Base-by-base conservation (phyloP, 2,113 vertebrate genomes). In the Dryoscopus gambensis region DNA sequence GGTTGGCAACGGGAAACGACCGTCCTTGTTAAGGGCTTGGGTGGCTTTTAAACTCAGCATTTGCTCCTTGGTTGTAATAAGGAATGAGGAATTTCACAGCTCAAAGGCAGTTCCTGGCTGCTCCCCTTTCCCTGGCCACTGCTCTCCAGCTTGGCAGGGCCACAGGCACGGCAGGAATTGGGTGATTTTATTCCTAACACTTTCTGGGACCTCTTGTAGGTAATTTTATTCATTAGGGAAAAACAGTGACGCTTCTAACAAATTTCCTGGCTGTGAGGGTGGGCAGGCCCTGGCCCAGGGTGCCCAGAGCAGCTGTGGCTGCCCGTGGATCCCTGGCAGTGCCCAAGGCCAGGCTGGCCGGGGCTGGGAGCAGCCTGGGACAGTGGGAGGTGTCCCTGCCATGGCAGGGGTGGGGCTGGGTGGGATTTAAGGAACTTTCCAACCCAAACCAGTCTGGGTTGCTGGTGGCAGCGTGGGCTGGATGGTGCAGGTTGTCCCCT, bases 371-470 rank as follows among this genome's bases (percentile, higher is more conserved):
- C 55, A 11, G 0, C 70, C 21, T 89, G 87, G 69, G 62, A 39
- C 2, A 2, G 62, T 46, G 87, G 60, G 0, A 82, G 37, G 33
- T 53, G 69, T 75, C 87, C 86, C 60, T 89, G 60, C 37, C 62
- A 18, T 40, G 53, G 33, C 60, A 74, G 68, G 44, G 37, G 19
- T 67, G 69, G 27, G 6, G 17, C 20, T 9, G 23, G 70, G 0
- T 31, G 70, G 0, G 2, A 1, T 55, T 35, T 76, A 0, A 40
- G 16, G 24, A 0, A 8, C 19, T 3, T 67, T 3, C n/a, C n/a
- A 4, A 5, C 40, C 39, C 55, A 35, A 47, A 19, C 62, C 78
- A 55, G 6, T 21, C 30, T 6, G 77, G 20, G 35, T 9, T 57
- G 28, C 35, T 7, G 56, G 47, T 23, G 63, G n/a, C 75, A 46